A percentile compares a stretch with the other conserved stretches of the same genome.
These are phyloP conservation scores for Bradypus variegatus DNA, from an alignment of 2,797 vertebrate genomes.

Conservation along the genomic window DNA sequence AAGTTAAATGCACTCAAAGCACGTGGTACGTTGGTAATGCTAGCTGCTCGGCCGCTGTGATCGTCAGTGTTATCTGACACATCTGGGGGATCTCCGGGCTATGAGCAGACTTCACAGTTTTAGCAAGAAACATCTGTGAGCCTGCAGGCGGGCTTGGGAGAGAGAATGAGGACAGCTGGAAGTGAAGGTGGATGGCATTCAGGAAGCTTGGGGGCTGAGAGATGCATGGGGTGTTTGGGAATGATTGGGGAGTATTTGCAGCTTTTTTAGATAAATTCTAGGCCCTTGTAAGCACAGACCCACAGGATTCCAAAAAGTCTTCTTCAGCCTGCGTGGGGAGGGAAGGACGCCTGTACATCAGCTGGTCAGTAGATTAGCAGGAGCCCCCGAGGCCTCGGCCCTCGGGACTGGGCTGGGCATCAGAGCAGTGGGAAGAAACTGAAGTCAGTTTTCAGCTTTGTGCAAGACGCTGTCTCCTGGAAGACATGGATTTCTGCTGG, in stretches of 20 bases:
- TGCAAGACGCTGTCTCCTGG: neutral
- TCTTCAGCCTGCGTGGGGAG: accelerated
- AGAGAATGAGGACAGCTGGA: neutral
- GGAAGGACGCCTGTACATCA: neutral
- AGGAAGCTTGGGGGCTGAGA: neutral
- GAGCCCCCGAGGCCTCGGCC: too few species aligned
- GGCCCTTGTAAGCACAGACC: neutral
- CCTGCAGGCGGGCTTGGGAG: accelerated
- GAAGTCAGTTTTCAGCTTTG: constrained; percentile 3
- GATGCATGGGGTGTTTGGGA: accelerated
- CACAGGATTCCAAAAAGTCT: neutral
- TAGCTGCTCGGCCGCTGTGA: neutral
- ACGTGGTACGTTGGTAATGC: neutral
- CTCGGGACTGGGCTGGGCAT: neutral
- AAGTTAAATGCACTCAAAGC: neutral
- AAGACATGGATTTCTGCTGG: neutral
- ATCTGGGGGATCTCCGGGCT: neutral
- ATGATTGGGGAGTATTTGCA: neutral
- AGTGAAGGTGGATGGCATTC: neutral
- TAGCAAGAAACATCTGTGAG: neutral
- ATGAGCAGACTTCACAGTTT: neutral
- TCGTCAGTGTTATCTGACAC: neutral
- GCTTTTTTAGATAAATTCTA: neutral
- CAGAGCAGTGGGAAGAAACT: neutral
- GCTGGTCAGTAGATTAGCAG: neutral